Percentiles rank a stretch among this genome's conserved stretches.
phyloP scores from a whole-genome alignment of 2,888 invertebrate genomes.

The Torymus auratus region DNA sequence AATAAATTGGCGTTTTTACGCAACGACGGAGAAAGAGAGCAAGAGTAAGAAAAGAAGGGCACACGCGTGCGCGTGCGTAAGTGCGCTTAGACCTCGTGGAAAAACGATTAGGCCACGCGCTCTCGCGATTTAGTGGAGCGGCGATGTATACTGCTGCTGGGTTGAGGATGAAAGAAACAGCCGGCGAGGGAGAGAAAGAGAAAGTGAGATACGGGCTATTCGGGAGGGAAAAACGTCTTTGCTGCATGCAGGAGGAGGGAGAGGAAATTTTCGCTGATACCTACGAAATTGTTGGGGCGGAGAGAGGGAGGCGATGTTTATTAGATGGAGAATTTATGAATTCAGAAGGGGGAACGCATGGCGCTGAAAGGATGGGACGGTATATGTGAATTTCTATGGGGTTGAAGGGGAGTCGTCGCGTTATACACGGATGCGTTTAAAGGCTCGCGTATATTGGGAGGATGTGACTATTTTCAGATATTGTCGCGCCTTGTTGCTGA shows the following conservation, averaged over 20 bases:
- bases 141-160: not conserved
- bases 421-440: no score
- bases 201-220: not conserved
- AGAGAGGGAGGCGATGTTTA: no score
- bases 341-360: no score
- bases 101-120: conserved; percentile 45
- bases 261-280: no score
- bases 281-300: no score
- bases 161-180: conserved; percentile 24
- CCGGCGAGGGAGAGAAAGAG: not conserved
- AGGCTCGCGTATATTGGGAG: no score
- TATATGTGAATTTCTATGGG: no score
- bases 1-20: conserved; percentile 43
- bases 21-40: conserved; percentile 13
- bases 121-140: conserved; percentile 25
- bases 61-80: conserved; percentile 6
- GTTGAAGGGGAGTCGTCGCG: no score
- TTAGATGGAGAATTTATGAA: no score
- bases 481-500: no score
- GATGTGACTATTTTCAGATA: no score
- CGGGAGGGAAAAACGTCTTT: not conserved
- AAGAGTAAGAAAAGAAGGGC: not conserved
- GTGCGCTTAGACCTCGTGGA: conserved; percentile 29
- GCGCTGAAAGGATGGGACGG: no score
- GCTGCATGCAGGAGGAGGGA: not conserved